These are phyloP conservation scores for Onychostruthus taczanowskii DNA, from an alignment of 2,113 vertebrate species.

Conservation along the genomic window DNA sequence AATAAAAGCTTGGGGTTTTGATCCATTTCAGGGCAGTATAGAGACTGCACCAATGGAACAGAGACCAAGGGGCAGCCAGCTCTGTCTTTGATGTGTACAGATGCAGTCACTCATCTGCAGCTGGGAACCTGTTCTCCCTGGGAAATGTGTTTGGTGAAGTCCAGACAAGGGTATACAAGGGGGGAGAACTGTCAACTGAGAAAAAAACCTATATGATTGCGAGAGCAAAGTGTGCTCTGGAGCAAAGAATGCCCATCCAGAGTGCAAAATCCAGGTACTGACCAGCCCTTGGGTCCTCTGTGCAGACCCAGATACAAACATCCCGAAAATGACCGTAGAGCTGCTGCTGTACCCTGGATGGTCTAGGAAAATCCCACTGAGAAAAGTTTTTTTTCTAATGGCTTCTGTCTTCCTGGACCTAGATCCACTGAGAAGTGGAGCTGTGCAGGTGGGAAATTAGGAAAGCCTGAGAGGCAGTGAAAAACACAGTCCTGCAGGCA, in stretches of 20 bases:
- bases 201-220: fast-evolving
- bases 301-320: background rate
- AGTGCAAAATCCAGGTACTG: background rate
- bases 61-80: background rate
- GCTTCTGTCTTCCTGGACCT: too few relatives aligned
- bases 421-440: background rate
- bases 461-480: background rate
- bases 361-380: background rate
- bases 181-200: fast-evolving
- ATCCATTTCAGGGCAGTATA: background rate
- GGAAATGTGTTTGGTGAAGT: background rate
- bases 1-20: background rate
- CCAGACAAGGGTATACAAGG: background rate
- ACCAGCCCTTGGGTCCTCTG: background rate
- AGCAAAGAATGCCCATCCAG: background rate
- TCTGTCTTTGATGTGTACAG: background rate
- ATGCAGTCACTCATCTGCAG: background rate
- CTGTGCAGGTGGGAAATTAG: background rate
- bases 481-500: background rate
- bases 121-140: background rate
- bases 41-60: background rate
- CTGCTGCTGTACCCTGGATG: background rate
- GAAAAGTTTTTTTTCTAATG: background rate
- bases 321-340: background rate
- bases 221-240: background rate